Percentiles rank a stretch among this genome's conserved stretches.
Conservation (phyloP, 37 sponge, comb jelly and placozoan genomes). For the Beroe ovata region DNA sequence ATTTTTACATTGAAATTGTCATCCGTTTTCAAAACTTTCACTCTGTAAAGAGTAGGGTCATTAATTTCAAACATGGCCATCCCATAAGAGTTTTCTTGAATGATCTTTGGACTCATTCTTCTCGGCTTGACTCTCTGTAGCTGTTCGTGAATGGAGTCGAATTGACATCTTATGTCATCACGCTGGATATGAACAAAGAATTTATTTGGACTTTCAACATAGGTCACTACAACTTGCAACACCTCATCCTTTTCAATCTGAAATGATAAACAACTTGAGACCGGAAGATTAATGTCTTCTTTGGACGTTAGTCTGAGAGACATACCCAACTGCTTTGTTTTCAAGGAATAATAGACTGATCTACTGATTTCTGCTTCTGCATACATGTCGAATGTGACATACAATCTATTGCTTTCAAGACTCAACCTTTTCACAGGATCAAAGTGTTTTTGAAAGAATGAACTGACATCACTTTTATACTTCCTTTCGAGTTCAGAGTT, state of each 20-base stretch:
- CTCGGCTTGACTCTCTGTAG: not conserved
- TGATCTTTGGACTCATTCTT: not conserved
- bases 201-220: slow-evolving; percentile 15
- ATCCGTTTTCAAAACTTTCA: not conserved
- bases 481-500: slow-evolving; percentile 33
- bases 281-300: not conserved
- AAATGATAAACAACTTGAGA: not conserved
- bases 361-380: not conserved
- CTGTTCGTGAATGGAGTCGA: not conserved
- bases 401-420: slow-evolving; percentile 24
- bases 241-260: not conserved
- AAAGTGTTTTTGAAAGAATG: not conserved
- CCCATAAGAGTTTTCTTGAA: not conserved
- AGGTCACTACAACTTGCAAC: slow-evolving; percentile 4
- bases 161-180: not conserved
- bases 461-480: not conserved
- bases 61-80: not conserved
- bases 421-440: slow-evolving; percentile 33
- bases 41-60: not conserved
- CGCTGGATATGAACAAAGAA: slow-evolving; percentile 6
- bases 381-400: slow-evolving; percentile 20
- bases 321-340: slow-evolving; percentile 17
- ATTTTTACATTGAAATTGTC: slow-evolving; percentile 25
- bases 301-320: not conserved
- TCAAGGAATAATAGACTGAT: slow-evolving; percentile 36